These are phyloP conservation scores for Micrastur ruficollis DNA, from an alignment of 2,797 vertebrate species.

Conservation along the genomic window DNA sequence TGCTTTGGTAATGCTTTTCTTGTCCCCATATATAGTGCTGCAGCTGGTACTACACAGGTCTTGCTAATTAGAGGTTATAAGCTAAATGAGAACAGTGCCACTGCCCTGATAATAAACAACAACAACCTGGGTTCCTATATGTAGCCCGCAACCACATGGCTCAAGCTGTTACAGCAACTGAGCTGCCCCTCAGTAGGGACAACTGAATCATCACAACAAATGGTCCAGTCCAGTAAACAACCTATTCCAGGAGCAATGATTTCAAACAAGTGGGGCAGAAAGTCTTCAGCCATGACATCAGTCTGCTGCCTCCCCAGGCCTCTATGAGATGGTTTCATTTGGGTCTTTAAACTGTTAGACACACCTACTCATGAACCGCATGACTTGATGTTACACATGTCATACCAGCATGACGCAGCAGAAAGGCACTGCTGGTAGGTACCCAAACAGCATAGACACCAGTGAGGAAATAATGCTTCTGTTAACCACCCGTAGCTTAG, in stretches of 20 bases:
- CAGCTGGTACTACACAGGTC: background rate
- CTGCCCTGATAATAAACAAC: background rate
- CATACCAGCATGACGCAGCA: background rate
- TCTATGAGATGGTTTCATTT: background rate
- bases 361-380: background rate
- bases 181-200: background rate
- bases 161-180: background rate
- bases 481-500: background rate
- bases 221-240: background rate
- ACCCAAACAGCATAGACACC: background rate
- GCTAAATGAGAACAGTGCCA: background rate
- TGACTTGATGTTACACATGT: fast-evolving
- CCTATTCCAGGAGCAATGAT: background rate
- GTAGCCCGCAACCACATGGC: background rate
- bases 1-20: background rate
- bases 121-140: background rate
- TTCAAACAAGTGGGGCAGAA: background rate
- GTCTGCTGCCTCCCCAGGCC: background rate
- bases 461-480: background rate
- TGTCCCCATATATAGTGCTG: background rate
- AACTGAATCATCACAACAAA: background rate
- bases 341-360: background rate
- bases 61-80: background rate
- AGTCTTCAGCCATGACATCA: background rate
- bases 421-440: background rate